A percentile compares a stretch with the other conserved stretches of the same genome.
Evolutionary conservation across 1,140 invertebrate species (phyloP).

Genomic region (Drosophila kanapiae): DNA sequence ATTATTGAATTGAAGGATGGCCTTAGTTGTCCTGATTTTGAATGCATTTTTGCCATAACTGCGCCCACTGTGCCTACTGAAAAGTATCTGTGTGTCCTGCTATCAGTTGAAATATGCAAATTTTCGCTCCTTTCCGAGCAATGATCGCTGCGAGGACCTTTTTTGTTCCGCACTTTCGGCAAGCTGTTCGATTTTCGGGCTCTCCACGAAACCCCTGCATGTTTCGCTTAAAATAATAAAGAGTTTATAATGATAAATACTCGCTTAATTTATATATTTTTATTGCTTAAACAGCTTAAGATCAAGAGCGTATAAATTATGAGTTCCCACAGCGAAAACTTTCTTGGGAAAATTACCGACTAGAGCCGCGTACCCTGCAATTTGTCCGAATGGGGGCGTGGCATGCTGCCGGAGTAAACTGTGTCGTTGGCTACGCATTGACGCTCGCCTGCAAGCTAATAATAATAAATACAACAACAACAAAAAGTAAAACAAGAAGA

Average conservation of each 20-base stretch:
- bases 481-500: not conserved
- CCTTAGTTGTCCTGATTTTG: too few relatives aligned
- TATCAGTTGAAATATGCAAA: conserved; percentile 40
- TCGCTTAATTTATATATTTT: not conserved
- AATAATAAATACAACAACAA: conserved; percentile 14
- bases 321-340: conserved; percentile 49
- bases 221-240: too few relatives aligned
- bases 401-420: conserved; percentile 57
- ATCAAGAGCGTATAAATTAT: conserved; percentile 4
- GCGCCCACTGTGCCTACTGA: conserved; percentile 8
- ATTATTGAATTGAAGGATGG: too few relatives aligned
- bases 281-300: not conserved
- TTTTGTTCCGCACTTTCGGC: conserved; percentile 16
- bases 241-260: too few relatives aligned
- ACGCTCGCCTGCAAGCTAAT: conserved; percentile 41
- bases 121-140: conserved; percentile 5
- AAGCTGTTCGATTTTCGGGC: conserved; percentile 39
- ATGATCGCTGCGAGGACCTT: conserved; percentile 20
- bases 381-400: conserved; percentile 42
- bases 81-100: conserved; percentile 35
- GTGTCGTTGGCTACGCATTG: conserved; percentile 82
- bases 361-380: conserved; percentile 27
- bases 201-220: too few relatives aligned
- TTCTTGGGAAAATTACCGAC: conserved; percentile 44
- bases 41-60: too few relatives aligned